phyloP scores from a whole-genome alignment of 92 coral and sea anemone genomes.

The Heteractis magnifica region DNA sequence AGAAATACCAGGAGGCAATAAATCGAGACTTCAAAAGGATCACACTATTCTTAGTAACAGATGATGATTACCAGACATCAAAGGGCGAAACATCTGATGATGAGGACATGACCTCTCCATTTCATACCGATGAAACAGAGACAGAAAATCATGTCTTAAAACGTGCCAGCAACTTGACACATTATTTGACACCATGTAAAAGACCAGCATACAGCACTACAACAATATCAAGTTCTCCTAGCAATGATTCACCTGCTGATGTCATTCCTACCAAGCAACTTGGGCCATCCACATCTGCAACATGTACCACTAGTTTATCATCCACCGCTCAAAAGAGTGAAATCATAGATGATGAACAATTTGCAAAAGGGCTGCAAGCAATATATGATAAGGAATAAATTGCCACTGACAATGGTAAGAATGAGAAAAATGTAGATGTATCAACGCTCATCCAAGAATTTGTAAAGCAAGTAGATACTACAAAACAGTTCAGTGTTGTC shows the following conservation, averaged over 20 bases:
- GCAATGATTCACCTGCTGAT: constrained; percentile 15
- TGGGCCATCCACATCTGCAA: not conserved
- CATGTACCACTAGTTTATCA: not conserved
- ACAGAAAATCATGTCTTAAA: not conserved
- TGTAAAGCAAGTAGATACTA: too few species aligned
- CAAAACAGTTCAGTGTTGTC: too few species aligned
- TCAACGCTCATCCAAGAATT: too few species aligned
- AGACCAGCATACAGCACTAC: too few species aligned
- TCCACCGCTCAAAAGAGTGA: not conserved
- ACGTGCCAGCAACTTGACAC: not conserved
- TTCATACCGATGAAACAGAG: not conserved
- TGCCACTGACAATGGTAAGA: too few species aligned
- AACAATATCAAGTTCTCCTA: too few species aligned
- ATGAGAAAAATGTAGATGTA: too few species aligned
- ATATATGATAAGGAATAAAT: too few species aligned
- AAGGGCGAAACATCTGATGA: constrained; percentile 18
- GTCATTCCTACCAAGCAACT: not conserved
- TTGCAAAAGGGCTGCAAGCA: too few species aligned
- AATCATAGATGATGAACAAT: not conserved
- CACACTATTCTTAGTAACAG: constrained; percentile 44
- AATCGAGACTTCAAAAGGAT: constrained; percentile 59
- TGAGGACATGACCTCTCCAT: not conserved
- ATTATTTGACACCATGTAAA: too few species aligned
- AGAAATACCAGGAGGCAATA: constrained; percentile 48
- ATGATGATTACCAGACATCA: constrained; percentile 48